Percentiles rank a stretch among this genome's conserved stretches.
Conservation (phyloP, 2,888 invertebrate genomes). For the Chorisops tibialis region DNA sequence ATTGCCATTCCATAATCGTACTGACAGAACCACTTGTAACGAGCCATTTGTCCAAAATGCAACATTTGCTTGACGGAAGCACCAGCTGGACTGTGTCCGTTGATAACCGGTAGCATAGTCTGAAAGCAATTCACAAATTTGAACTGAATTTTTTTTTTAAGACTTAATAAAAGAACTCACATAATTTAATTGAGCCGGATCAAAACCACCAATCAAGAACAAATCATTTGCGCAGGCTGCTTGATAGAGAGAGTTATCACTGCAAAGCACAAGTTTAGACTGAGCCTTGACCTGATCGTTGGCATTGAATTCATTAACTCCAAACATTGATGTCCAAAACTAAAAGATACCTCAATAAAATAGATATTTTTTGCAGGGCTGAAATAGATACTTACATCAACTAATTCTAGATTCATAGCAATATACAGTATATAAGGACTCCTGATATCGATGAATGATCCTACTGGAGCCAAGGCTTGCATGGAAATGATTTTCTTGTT, state of each 20-base stretch:
- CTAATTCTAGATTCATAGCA: neutral
- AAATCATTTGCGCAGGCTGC: constrained; percentile 59
- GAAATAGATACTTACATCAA: constrained; percentile 25
- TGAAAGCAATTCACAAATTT: no score
- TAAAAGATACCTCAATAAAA: no score
- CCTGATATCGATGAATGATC: constrained; percentile 39
- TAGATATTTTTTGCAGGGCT: no score
- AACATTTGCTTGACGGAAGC: constrained; percentile 53
- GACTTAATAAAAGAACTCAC: no score
- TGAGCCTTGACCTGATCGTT: constrained; percentile 46
- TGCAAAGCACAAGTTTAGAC: constrained; percentile 44
- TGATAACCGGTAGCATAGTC: constrained; percentile 58
- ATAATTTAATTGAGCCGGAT: constrained; percentile 46
- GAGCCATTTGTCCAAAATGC: constrained; percentile 54
- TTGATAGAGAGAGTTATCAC: constrained; percentile 53
- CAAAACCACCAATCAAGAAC: constrained; percentile 54
- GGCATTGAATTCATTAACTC: constrained; percentile 58
- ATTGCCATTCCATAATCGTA: constrained; percentile 53
- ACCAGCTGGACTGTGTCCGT: constrained; percentile 59
- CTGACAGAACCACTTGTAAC: constrained; percentile 43
- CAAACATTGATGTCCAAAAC: constrained; percentile 21
- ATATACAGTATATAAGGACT: constrained; percentile 27
- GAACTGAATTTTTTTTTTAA: no score
- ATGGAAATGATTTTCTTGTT: constrained; percentile 47
- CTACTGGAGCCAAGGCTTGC: constrained; percentile 47